Conservation (phyloP, 2,113 vertebrate genomes). For the Alosa alosa region DNA sequence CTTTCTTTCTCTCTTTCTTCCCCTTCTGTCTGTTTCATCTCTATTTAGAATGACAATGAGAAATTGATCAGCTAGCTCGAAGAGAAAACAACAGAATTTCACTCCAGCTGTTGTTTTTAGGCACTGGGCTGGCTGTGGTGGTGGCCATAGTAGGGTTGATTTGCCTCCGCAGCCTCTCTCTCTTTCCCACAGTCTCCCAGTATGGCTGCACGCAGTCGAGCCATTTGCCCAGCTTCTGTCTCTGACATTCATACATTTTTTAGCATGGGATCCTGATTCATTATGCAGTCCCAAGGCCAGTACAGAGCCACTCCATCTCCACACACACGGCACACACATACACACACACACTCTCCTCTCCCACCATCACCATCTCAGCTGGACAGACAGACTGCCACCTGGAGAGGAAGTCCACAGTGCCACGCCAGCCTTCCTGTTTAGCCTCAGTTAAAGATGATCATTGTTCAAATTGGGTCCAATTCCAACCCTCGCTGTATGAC, state of each 20-base stretch:
- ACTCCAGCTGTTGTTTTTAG: neutral
- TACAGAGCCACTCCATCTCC: neutral
- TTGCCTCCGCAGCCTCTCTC: neutral
- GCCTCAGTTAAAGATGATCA: neutral
- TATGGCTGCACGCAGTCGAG: neutral
- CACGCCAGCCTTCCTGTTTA: neutral
- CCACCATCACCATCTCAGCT: neutral
- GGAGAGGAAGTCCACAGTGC: neutral
- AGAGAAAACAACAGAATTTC: neutral
- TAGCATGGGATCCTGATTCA: neutral
- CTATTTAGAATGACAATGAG: neutral
- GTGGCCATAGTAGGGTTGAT: neutral
- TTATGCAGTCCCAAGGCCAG: conserved; percentile 1
- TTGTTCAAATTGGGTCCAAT: neutral
- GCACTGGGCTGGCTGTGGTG: neutral
- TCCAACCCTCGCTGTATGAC: neutral
- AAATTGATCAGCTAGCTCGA: neutral
- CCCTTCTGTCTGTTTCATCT: neutral
- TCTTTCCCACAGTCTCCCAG: neutral
- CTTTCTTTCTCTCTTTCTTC: neutral
- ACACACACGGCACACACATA: neutral
- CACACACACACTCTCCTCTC: neutral
- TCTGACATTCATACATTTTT: conserved; percentile 12
- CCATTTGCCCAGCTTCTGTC: neutral
- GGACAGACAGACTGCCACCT: neutral